Percentiles rank a stretch among this genome's conserved stretches.
Evolutionary conservation across 1,140 invertebrate genomes (phyloP).

Genomic region (Rhyacophila brunnea): DNA sequence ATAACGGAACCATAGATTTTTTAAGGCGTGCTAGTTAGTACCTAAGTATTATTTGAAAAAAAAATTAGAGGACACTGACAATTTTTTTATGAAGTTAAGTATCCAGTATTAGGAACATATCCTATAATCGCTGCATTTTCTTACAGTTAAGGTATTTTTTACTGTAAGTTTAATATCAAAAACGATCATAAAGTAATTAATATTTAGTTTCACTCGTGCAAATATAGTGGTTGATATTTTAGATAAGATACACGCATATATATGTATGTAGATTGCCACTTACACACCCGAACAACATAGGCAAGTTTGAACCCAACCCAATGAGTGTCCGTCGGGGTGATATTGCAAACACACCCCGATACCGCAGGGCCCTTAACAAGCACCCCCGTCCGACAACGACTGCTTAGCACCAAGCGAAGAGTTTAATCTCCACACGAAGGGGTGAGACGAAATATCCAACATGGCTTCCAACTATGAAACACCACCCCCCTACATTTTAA

Average conservation of each 20-base stretch:
- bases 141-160: too few species aligned
- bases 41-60: too few species aligned
- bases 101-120: too few species aligned
- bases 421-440: slow-evolving; percentile 30
- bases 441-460: slow-evolving; percentile 32
- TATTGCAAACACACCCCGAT: too few species aligned
- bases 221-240: background rate
- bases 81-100: too few species aligned
- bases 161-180: too few species aligned
- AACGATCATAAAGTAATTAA: too few species aligned
- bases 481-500: slow-evolving; percentile 7
- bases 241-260: background rate
- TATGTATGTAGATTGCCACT: background rate
- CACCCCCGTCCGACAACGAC: slow-evolving; percentile 2
- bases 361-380: background rate
- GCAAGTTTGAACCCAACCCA: background rate
- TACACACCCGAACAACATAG: background rate
- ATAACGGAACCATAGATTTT: too few species aligned
- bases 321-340: too few species aligned
- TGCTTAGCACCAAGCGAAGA: slow-evolving; percentile 29
- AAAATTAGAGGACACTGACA: too few species aligned
- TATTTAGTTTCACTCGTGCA: background rate
- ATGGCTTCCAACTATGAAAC: slow-evolving; percentile 30
- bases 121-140: too few species aligned
- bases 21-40: too few species aligned